Base-by-base conservation (phyloP, 2,113 vertebrate species). In the Takifugu flavidus region DNA sequence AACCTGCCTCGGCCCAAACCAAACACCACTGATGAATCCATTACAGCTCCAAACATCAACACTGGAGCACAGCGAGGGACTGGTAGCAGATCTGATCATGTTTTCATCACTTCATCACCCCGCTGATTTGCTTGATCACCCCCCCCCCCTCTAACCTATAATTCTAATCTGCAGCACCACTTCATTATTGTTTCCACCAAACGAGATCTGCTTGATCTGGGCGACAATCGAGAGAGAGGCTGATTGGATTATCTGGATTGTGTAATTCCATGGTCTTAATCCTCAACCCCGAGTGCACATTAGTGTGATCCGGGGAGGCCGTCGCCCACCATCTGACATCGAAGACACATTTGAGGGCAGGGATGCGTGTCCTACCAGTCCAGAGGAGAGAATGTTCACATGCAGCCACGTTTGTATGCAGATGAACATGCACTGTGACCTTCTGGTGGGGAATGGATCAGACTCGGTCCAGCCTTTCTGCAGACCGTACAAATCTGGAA, bases 181-280 rank as follows among this genome's bases (percentile, higher is more conserved):
- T 49, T 70, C 54, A 79, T 64, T 61, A 52, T 56, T 65, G 39
- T 34, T 57, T 56, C 62, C 51, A 14, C 70, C 75, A 78, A 81
- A 79, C 65, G 65, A 65, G 77, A 85, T 83, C 79, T 54, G 46
- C 65, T 62, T 79, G 78, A 86, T 87, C 80, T 84, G 73, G 75
- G 77, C 74, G 66, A 82, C 81, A 82, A 81, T 80, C 83, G 82
- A 25, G 25, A 69, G 53, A 65, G 49, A 14, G 70, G 67, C 67
- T 82, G 85, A 88, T 83, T 82, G 84, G 87, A 91, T 88, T 87
- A 78, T 50, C 50, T 55, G 75, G 71, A 62, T 79, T 53, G 29
- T 15, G 77, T 86, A 85, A 89, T 86, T 82, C 85, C 61, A 56
- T 11, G 59, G 68, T 49, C 62, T 55, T 90, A 86, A 91, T 87